Evolutionary conservation across 53 echinoderm and acorn worm genomes (phyloP).

Genomic region (Echinometra lucunter): DNA sequence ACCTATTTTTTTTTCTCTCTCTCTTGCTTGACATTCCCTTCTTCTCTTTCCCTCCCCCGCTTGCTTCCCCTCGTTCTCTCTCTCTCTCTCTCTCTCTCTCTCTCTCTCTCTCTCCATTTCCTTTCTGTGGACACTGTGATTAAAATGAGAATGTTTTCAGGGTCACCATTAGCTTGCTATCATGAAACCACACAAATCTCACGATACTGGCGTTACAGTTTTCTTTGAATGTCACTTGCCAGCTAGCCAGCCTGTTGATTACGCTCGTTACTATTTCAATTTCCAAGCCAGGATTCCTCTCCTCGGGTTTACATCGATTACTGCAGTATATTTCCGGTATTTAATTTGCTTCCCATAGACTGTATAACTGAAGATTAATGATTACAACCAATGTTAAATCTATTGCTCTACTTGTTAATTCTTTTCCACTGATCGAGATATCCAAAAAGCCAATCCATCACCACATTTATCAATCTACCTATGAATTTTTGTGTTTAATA

Average conservation of each 20-base stretch:
- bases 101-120: not conserved
- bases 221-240: slow-evolving; percentile 13
- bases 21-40: not conserved
- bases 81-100: not conserved
- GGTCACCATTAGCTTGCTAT: slow-evolving; percentile 2
- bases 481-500: too few species aligned
- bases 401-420: not conserved
- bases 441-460: not conserved
- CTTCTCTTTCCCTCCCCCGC: not conserved
- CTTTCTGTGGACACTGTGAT: not conserved
- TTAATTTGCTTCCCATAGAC: not conserved
- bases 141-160: slow-evolving; percentile 11
- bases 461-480: not conserved
- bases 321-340: slow-evolving; percentile 23
- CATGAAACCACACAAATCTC: slow-evolving; percentile 21
- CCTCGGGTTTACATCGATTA: not conserved
- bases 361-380: not conserved
- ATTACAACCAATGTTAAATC: not conserved
- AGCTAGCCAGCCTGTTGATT: slow-evolving; percentile 17
- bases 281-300: too few species aligned
- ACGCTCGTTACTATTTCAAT: not conserved
- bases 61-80: not conserved
- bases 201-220: not conserved
- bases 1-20: not conserved
- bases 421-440: not conserved